A percentile compares a stretch with the other conserved stretches of the same genome.
Conservation (phyloP, 1,140 invertebrate species). For the Drosophila ohnishii region DNA sequence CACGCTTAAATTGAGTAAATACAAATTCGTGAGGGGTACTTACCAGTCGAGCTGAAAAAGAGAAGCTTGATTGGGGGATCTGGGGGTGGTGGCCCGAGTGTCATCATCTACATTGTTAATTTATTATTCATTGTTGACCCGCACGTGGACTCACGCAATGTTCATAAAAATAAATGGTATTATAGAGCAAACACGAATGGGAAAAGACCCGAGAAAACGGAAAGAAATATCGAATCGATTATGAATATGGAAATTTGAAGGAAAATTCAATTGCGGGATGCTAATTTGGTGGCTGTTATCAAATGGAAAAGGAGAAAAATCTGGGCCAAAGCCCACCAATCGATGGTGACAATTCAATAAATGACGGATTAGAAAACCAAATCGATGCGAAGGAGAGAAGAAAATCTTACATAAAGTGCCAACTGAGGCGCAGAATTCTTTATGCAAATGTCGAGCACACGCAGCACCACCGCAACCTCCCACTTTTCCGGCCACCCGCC, state of each 20-base stretch:
- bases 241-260: constrained; percentile 41
- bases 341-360: constrained; percentile 34
- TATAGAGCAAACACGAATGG: constrained; percentile 17
- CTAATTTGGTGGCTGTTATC: constrained; percentile 34
- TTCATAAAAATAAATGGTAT: constrained; percentile 40
- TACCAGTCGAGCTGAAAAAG: constrained; percentile 64
- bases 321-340: constrained; percentile 29
- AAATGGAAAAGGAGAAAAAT: constrained; percentile 30
- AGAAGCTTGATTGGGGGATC: not conserved
- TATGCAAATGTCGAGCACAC: constrained; percentile 56
- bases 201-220: constrained; percentile 7
- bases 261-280: constrained; percentile 34
- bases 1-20: constrained; percentile 59
- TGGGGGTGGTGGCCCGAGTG: constrained; percentile 7
- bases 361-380: constrained; percentile 74
- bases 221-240: constrained; percentile 22
- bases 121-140: constrained; percentile 53
- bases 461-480: constrained; percentile 7
- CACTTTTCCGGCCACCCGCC: constrained; percentile 6
- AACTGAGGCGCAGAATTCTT: constrained; percentile 45
- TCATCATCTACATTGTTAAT: constrained; percentile 49
- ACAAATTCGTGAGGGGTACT: constrained; percentile 53
- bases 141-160: constrained; percentile 44
- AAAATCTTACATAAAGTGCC: constrained; percentile 36
- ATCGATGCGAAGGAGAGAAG: constrained; percentile 53